A percentile compares a stretch with the other conserved stretches of the same genome.
Evolutionary conservation across 2,113 vertebrate genomes (phyloP).

Genomic region (Mixornis gularis): DNA sequence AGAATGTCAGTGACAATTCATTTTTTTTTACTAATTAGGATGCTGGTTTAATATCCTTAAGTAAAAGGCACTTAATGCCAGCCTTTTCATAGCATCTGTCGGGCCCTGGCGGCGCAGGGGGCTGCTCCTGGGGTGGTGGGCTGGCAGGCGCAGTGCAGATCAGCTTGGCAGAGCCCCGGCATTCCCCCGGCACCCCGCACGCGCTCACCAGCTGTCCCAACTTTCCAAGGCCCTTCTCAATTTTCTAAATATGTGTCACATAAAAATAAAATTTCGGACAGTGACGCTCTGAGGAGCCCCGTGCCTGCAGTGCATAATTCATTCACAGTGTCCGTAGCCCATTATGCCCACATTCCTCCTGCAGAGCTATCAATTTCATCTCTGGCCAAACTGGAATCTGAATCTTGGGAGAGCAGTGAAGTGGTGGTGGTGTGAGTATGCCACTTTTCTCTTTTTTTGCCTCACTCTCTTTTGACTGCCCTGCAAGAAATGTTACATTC

Average conservation of each 20-base stretch:
- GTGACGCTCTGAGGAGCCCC: not conserved
- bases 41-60: slow-evolving; percentile 77
- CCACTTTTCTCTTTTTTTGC: not conserved
- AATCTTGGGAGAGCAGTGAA: not conserved
- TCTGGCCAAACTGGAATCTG: slow-evolving; percentile 7
- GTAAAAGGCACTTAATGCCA: slow-evolving; percentile 76
- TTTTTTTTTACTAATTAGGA: slow-evolving; percentile 74
- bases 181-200: slow-evolving; percentile 43
- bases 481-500: not conserved
- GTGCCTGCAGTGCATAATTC: slow-evolving; percentile 56
- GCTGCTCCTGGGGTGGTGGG: slow-evolving; percentile 59
- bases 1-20: slow-evolving; percentile 77
- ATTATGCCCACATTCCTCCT: slow-evolving; percentile 58
- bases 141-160: slow-evolving; percentile 29
- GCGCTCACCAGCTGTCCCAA: slow-evolving; percentile 69
- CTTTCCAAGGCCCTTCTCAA: slow-evolving; percentile 68
- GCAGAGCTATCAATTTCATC: slow-evolving; percentile 25
- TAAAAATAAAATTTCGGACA: slow-evolving; percentile 68
- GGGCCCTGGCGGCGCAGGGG: not conserved
- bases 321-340: not conserved
- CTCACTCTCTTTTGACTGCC: not conserved
- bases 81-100: slow-evolving; percentile 73
- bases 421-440: not conserved
- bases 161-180: slow-evolving; percentile 20
- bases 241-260: slow-evolving; percentile 71